Evolutionary conservation across 53 echinoderm and acorn worm genomes (phyloP).

Genomic region (Echinometra lucunter): DNA sequence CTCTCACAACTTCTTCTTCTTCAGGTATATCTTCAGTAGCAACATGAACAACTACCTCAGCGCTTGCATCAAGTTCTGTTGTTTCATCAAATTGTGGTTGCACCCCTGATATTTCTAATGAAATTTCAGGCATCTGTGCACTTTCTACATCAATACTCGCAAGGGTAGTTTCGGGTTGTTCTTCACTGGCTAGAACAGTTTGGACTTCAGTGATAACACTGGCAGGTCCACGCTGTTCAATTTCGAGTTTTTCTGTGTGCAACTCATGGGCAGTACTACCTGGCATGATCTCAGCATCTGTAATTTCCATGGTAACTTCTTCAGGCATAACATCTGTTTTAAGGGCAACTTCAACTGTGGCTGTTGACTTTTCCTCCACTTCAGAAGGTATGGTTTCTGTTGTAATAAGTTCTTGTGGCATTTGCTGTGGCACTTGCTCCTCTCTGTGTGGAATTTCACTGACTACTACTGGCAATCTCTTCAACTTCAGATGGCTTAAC

Average conservation of each 20-base stretch:
- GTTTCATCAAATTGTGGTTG: background rate
- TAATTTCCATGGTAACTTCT: constrained; percentile 53
- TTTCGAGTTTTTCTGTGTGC: constrained; percentile 18
- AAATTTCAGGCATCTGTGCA: constrained; percentile 26
- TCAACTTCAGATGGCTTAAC: background rate
- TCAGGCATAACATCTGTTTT: constrained; percentile 66
- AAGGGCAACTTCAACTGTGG: constrained; percentile 34
- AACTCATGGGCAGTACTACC: constrained; percentile 42
- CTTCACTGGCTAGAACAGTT: constrained; percentile 17
- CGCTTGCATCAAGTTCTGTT: background rate
- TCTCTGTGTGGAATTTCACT: constrained; percentile 49
- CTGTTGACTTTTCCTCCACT: constrained; percentile 43
- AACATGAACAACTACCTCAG: constrained; percentile 5
- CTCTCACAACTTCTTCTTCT: constrained; percentile 54
- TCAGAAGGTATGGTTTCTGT: background rate
- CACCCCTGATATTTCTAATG: constrained; percentile 47
- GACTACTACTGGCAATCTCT: constrained; percentile 18
- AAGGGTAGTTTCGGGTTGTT: constrained; percentile 16
- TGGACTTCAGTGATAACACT: constrained; percentile 45
- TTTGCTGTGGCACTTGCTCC: constrained; percentile 65
- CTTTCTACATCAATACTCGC: constrained; percentile 34
- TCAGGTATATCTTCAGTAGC: constrained; percentile 56
- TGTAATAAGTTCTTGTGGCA: constrained; percentile 1
- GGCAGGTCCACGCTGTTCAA: constrained; percentile 62
- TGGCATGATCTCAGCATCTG: constrained; percentile 43